These are phyloP conservation scores for Chiloscyllium plagiosum DNA, from an alignment of 2,113 vertebrate genomes.

Conservation along the genomic window DNA sequence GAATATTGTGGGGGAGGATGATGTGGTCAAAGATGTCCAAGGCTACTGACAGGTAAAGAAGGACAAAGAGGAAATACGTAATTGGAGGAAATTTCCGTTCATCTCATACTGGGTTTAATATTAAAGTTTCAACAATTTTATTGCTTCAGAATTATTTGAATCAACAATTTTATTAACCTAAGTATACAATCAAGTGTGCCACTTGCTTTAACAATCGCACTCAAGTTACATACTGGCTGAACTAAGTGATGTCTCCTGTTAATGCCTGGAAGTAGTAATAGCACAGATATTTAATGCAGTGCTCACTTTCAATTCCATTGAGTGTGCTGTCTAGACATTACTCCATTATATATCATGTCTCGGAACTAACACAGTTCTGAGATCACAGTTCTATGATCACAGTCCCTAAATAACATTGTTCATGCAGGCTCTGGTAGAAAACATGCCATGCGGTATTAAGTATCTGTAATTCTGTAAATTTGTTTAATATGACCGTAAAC, in stretches of 20 bases:
- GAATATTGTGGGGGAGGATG: too few relatives aligned
- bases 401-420: not conserved
- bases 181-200: not conserved
- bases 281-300: constrained; percentile 7
- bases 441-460: not conserved
- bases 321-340: not conserved
- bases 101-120: not conserved
- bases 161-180: not conserved
- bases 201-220: not conserved
- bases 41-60: too few relatives aligned
- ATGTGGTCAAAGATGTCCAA: too few relatives aligned
- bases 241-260: not conserved
- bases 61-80: too few relatives aligned
- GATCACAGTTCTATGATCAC: not conserved
- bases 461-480: not conserved
- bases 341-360: not conserved
- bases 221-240: not conserved
- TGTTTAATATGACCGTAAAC: not conserved
- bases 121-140: not conserved
- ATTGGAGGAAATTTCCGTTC: too few relatives aligned
- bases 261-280: not conserved
- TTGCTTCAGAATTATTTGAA: not conserved
- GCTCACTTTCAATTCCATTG: not conserved
- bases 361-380: not conserved
- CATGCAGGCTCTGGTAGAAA: not conserved